phyloP scores from a whole-genome alignment of 2,113 vertebrate species.

The Bubo bubo region DNA sequence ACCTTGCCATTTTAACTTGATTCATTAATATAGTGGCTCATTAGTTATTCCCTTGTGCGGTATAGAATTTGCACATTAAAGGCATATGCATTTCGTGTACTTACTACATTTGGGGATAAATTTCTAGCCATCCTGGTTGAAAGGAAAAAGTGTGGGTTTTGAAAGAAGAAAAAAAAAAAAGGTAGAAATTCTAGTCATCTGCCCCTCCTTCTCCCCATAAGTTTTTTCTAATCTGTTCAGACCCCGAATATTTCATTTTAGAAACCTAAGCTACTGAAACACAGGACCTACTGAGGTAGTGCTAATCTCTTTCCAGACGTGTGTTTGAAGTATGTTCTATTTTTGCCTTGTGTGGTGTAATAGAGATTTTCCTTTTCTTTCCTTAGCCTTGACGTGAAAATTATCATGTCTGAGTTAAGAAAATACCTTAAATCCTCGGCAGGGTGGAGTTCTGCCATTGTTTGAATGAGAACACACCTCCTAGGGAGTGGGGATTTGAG shows the following conservation, averaged over 20 bases:
- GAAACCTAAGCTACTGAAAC: neutral
- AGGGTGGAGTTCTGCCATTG: neutral
- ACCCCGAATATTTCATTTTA: conserved; percentile 35
- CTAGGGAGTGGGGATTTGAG: neutral
- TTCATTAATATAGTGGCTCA: conserved; percentile 56
- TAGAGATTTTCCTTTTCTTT: neutral
- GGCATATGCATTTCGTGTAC: conserved; percentile 60
- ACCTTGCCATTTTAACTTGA: conserved; percentile 49
- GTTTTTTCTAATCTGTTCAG: conserved; percentile 37
- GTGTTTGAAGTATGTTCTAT: neutral
- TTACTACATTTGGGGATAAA: conserved; percentile 40
- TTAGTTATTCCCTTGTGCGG: conserved; percentile 53
- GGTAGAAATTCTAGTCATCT: neutral
- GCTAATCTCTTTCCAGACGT: neutral
- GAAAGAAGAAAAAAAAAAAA: neutral
- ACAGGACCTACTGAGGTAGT: neutral
- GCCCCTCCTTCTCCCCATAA: neutral
- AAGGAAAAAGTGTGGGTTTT: conserved; percentile 16
- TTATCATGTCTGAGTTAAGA: neutral
- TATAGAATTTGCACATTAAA: conserved; percentile 62
- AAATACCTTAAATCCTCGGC: neutral
- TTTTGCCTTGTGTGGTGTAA: neutral
- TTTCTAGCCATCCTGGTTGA: conserved; percentile 43
- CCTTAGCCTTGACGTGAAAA: neutral
- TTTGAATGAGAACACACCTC: neutral